These are phyloP conservation scores for Acrocyrtus sp. DNA, from an alignment of 2,888 invertebrate species.

Conservation along the genomic window DNA sequence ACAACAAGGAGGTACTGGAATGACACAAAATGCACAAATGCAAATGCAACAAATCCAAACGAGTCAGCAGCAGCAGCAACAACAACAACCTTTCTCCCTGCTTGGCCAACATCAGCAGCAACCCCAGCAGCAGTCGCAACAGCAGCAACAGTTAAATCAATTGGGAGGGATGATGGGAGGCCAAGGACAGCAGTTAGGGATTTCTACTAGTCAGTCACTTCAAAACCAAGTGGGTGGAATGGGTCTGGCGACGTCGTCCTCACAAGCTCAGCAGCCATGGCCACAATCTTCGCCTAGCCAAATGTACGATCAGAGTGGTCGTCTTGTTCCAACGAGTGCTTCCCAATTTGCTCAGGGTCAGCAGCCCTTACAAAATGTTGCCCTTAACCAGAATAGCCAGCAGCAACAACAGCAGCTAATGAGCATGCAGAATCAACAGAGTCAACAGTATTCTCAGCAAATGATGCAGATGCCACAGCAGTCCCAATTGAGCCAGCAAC, in stretches of 20 bases:
- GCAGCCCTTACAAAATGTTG: conserved; percentile 18
- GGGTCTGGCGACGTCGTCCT: conserved; percentile 18
- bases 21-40: conserved; percentile 29
- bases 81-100: conserved; percentile 9
- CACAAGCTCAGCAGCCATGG: conserved; percentile 36
- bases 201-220: conserved; percentile 28
- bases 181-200: conserved; percentile 24
- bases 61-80: conserved; percentile 51
- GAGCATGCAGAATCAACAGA: conserved; percentile 42
- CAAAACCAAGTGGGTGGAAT: conserved; percentile 25
- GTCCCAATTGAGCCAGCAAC: conserved; percentile 37
- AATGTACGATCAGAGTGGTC: conserved; percentile 53
- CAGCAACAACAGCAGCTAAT: conserved; percentile 40
- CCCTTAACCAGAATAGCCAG: conserved; percentile 25
- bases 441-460: conserved; percentile 37
- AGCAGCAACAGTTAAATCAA: conserved; percentile 45
- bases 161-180: no score
- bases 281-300: conserved; percentile 41
- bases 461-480: conserved; percentile 31
- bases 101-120: conserved; percentile 36
- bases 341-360: conserved; percentile 46
- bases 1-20: no score
- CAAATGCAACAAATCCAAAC: conserved; percentile 46
- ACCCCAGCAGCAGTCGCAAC: conserved; percentile 63
- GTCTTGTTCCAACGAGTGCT: conserved; percentile 46